phyloP scores from a whole-genome alignment of 2,888 invertebrate genomes.

The Didymodactylos carnosus region DNA sequence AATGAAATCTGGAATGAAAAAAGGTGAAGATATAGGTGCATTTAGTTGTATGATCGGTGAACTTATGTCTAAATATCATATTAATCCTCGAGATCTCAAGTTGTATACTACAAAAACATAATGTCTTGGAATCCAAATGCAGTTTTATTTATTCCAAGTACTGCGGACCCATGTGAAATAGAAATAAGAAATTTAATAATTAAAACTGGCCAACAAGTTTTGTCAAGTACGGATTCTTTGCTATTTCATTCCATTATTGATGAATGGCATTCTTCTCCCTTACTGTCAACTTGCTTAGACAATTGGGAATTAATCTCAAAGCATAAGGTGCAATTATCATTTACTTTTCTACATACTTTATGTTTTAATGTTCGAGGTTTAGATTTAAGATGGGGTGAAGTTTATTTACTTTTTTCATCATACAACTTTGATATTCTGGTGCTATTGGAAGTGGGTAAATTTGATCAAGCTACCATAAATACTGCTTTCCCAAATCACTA shows the following conservation, averaged over 20 bases:
- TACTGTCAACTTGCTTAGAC: no score
- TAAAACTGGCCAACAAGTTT: no score
- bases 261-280: no score
- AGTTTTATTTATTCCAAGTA: no score
- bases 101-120: background rate
- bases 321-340: background rate
- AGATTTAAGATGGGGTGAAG: background rate
- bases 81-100: background rate
- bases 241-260: no score
- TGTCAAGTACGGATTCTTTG: no score
- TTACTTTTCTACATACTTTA: background rate
- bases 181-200: no score
- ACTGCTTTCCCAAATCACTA: background rate
- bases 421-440: no score
- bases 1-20: background rate
- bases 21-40: background rate
- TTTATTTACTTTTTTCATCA: background rate
- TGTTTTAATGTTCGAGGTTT: background rate
- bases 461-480: background rate
- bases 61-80: background rate
- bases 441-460: background rate
- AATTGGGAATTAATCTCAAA: background rate
- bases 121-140: no score
- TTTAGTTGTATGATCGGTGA: background rate
- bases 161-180: no score